These are phyloP conservation scores for Meliscaeva auricollis DNA, from an alignment of 2,888 invertebrate genomes.

Conservation along the genomic window DNA sequence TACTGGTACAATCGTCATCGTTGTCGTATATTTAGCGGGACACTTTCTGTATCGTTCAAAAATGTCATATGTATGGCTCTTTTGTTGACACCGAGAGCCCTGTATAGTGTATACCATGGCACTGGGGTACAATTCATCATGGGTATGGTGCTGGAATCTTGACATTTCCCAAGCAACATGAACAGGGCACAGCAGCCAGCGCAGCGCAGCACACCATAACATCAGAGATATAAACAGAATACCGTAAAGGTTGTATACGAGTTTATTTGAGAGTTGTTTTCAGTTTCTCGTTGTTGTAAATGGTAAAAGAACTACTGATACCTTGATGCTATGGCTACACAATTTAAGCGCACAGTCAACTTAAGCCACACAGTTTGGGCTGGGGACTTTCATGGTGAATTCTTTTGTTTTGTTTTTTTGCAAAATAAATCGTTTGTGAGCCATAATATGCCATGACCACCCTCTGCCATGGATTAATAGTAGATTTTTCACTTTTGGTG, in stretches of 20 bases:
- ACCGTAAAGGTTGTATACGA: slow-evolving; percentile 3
- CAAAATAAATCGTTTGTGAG: slow-evolving; percentile 8
- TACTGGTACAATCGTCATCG: too few species aligned
- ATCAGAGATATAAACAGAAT: slow-evolving; percentile 11
- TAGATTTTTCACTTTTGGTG: background rate
- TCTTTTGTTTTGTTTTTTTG: too few species aligned
- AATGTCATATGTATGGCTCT: slow-evolving; percentile 55
- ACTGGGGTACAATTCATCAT: slow-evolving; percentile 58
- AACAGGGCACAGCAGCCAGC: too few species aligned
- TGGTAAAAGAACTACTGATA: background rate
- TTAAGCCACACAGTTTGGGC: slow-evolving; percentile 1
- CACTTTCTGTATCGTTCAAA: slow-evolving; percentile 26
- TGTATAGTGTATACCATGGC: background rate
- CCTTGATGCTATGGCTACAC: too few species aligned
- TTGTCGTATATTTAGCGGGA: background rate
- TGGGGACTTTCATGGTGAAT: background rate
- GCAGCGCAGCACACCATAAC: background rate
- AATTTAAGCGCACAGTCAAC: background rate
- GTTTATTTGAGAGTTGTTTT: background rate
- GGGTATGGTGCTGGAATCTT: slow-evolving; percentile 27
- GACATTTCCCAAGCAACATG: slow-evolving; percentile 25
- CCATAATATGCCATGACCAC: background rate
- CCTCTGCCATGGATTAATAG: background rate
- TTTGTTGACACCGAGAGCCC: slow-evolving; percentile 35
- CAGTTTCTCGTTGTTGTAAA: background rate